Evolutionary conservation across 1,140 invertebrate species (phyloP).

Genomic region (Aphelenchoides avenae): DNA sequence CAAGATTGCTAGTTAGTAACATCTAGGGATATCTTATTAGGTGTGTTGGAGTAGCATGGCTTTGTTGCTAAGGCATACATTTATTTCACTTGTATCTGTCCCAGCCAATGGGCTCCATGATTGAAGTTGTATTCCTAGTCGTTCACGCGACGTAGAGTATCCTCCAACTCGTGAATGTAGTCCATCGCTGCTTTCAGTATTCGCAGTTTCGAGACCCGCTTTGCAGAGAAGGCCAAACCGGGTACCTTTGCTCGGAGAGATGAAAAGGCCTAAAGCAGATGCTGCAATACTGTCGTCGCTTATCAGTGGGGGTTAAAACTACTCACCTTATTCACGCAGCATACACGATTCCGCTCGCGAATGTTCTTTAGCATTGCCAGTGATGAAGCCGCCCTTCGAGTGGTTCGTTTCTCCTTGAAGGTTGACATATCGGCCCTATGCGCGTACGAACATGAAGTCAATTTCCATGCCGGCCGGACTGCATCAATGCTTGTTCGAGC

Average conservation of each 20-base stretch:
- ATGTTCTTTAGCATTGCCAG: constrained; percentile 43
- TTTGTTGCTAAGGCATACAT: not conserved
- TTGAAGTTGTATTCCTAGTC: constrained; percentile 6
- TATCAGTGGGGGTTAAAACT: not conserved
- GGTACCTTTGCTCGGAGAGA: constrained; percentile 44
- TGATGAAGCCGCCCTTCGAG: no score
- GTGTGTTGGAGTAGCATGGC: not conserved
- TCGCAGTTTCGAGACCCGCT: constrained; percentile 52
- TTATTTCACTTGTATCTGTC: not conserved
- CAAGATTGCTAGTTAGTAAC: no score
- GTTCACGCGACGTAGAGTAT: constrained; percentile 12
- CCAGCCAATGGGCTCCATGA: not conserved
- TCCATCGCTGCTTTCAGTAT: constrained; percentile 49
- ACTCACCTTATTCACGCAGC: constrained; percentile 47
- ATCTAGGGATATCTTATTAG: not conserved
- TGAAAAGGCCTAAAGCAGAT: constrained; percentile 37
- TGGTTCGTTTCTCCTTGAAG: no score
- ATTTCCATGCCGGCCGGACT: no score
- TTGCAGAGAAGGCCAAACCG: constrained; percentile 30
- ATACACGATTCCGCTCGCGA: constrained; percentile 46
- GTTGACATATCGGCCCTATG: no score
- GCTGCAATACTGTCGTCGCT: not conserved
- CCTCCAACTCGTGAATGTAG: constrained; percentile 44
- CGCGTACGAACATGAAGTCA: no score
- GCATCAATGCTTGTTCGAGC: no score